Evolutionary conservation across 2,797 vertebrate species (phyloP).

Genomic region (Choloepus didactylus): DNA sequence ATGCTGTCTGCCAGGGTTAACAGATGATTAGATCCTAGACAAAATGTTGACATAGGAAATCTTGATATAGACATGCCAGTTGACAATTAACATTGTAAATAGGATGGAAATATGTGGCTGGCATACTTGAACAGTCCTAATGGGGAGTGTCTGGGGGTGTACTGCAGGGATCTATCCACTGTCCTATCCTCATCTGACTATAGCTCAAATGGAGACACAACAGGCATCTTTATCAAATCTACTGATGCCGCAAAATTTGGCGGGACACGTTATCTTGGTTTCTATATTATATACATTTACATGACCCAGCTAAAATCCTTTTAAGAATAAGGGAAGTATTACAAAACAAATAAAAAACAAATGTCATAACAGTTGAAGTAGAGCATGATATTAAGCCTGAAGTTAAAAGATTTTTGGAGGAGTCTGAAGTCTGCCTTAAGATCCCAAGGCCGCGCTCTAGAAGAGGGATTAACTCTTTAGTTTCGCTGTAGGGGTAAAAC

Average conservation of each 20-base stretch:
- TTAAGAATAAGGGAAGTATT: not conserved
- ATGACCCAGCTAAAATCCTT: not conserved
- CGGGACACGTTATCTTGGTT: not conserved
- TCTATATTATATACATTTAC: not conserved
- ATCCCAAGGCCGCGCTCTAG: not conserved
- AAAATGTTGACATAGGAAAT: not conserved
- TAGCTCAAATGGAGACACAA: not conserved
- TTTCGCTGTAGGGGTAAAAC: not conserved
- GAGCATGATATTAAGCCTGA: not conserved
- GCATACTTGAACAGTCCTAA: not conserved
- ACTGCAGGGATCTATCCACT: not conserved
- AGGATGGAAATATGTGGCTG: not conserved
- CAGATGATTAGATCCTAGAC: not conserved
- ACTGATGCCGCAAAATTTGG: not conserved
- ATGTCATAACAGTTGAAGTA: not conserved
- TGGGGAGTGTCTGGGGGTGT: rapidly evolving
- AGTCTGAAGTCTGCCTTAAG: not conserved
- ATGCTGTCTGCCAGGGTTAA: not conserved
- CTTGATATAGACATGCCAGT: not conserved
- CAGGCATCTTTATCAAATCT: not conserved
- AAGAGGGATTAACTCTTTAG: not conserved
- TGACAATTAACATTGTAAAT: not conserved
- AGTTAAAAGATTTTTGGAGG: not conserved
- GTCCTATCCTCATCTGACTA: not conserved
- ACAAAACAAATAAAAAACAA: not conserved